Percentiles rank a stretch among this genome's conserved stretches.
Conservation (phyloP, 2,888 invertebrate species). For the Trichopoda pennipes region DNA sequence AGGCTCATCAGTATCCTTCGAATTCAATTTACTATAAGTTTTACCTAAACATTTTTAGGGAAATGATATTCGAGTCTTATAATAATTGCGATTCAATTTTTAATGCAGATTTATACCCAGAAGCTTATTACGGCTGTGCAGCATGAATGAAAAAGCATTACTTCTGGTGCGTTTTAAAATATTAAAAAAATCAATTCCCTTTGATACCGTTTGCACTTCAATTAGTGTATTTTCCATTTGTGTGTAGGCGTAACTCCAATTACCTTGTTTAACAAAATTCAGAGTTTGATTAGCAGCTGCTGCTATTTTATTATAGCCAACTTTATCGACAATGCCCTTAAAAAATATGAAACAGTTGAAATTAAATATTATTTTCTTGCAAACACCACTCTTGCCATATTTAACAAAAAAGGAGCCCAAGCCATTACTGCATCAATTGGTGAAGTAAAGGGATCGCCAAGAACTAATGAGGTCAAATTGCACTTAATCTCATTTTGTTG, state of each 20-base stretch:
- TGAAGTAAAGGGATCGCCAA: slow-evolving; percentile 95
- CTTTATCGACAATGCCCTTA: slow-evolving; percentile 86
- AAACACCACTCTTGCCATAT: slow-evolving; percentile 82
- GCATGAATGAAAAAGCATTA: slow-evolving; percentile 62
- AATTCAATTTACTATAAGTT: background rate
- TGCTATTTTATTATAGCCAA: slow-evolving; percentile 84
- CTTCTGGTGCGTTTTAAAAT: slow-evolving; percentile 82
- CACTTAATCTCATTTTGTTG: slow-evolving; percentile 84
- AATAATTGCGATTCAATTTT: background rate
- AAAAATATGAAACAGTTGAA: slow-evolving; percentile 41
- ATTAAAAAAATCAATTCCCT: slow-evolving; percentile 90
- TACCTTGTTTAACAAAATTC: slow-evolving; percentile 83
- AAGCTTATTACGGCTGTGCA: background rate
- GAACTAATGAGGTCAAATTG: slow-evolving; percentile 88
- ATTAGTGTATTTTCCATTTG: slow-evolving; percentile 85
- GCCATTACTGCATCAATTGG: slow-evolving; percentile 91
- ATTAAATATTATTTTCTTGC: background rate
- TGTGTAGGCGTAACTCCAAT: slow-evolving; percentile 62
- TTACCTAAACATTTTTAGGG: background rate
- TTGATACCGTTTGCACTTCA: slow-evolving; percentile 84
- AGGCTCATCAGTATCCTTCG: slow-evolving; percentile 53
- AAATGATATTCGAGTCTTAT: background rate
- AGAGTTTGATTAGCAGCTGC: slow-evolving; percentile 83
- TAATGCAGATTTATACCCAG: background rate
- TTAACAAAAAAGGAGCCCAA: slow-evolving; percentile 90